Evolutionary conservation across 2,888 invertebrate species (phyloP).

Genomic region (Torymus aiolomorphi): DNA sequence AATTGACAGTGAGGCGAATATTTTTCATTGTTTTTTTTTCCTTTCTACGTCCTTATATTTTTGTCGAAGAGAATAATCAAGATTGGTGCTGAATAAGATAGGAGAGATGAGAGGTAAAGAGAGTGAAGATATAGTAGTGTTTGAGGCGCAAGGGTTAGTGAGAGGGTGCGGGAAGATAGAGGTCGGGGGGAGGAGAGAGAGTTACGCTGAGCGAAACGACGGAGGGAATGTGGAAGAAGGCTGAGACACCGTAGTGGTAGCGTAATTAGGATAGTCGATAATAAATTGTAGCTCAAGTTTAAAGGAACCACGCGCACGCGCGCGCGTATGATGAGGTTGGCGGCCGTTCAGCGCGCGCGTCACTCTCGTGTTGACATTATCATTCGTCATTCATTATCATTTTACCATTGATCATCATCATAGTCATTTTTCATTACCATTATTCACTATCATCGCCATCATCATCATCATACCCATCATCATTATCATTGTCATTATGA

Average conservation of each 20-base stretch:
- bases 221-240: slow-evolving; percentile 75
- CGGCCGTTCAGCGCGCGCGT: slow-evolving; percentile 30
- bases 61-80: slow-evolving; percentile 63
- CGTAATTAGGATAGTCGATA: slow-evolving; percentile 71
- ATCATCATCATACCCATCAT: slow-evolving; percentile 22
- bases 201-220: slow-evolving; percentile 63
- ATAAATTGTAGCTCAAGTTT: slow-evolving; percentile 71
- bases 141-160: background rate
- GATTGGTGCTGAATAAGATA: slow-evolving; percentile 74
- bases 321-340: slow-evolving; percentile 62
- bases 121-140: background rate
- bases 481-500: slow-evolving; percentile 58
- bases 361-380: slow-evolving; percentile 39
- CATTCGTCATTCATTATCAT: slow-evolving; percentile 58
- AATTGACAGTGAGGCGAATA: slow-evolving; percentile 70
- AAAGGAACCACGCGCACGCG: slow-evolving; percentile 61
- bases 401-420: slow-evolving; percentile 22
- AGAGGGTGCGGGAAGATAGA: background rate
- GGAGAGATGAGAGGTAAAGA: background rate
- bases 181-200: slow-evolving; percentile 56
- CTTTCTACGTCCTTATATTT: slow-evolving; percentile 40
- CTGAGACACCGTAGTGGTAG: slow-evolving; percentile 74
- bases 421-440: slow-evolving; percentile 50
- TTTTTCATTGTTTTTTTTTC: slow-evolving; percentile 72
- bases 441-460: slow-evolving; percentile 30